phyloP scores from a whole-genome alignment of 2,888 invertebrate species.

The Gymnoscelis rufifasciata region DNA sequence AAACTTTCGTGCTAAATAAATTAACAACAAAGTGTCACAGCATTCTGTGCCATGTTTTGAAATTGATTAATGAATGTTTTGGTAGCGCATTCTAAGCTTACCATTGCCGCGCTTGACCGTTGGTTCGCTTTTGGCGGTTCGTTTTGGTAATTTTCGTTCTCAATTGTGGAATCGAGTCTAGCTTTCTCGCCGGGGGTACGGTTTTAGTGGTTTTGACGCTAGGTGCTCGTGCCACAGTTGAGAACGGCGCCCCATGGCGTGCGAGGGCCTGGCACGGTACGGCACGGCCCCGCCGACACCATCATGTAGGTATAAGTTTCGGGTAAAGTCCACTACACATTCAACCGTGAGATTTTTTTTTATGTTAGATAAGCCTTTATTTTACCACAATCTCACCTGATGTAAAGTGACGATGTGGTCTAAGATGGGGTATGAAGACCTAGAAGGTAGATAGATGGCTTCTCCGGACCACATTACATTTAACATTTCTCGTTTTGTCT shows the following conservation, averaged over 20 bases:
- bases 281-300: conserved; percentile 68
- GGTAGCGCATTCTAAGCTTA: conserved; percentile 28
- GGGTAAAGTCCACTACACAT: conserved; percentile 56
- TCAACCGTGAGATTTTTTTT: conserved; percentile 21
- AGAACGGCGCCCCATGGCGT: conserved; percentile 54
- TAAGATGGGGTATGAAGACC: too few species aligned
- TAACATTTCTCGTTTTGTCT: too few species aligned
- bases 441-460: too few species aligned
- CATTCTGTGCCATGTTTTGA: too few species aligned
- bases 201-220: conserved; percentile 72
- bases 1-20: too few species aligned
- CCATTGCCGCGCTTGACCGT: conserved; percentile 43
- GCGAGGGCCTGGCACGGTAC: conserved; percentile 68
- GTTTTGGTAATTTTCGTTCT: conserved; percentile 44
- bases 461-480: too few species aligned
- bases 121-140: conserved; percentile 38
- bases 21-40: too few species aligned
- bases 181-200: conserved; percentile 48
- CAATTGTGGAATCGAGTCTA: conserved; percentile 24
- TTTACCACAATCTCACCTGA: too few species aligned
- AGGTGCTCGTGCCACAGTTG: conserved; percentile 67
- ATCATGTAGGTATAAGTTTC: conserved; percentile 56
- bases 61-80: too few species aligned
- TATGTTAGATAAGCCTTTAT: too few species aligned
- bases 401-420: too few species aligned